Evolutionary conservation across 2,113 vertebrate genomes (phyloP).

Genomic region (Donacobius atricapilla): DNA sequence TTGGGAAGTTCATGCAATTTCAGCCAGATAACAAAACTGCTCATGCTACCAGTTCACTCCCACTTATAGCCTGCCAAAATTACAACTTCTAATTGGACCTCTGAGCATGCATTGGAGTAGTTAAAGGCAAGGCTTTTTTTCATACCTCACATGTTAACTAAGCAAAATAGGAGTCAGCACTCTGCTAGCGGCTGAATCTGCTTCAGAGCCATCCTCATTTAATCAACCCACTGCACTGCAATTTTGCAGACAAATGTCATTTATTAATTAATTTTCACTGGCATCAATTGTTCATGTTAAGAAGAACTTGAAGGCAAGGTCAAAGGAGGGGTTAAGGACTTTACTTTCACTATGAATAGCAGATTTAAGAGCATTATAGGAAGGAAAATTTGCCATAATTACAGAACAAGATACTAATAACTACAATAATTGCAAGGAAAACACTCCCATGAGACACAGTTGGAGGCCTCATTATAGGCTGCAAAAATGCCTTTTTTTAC

Average conservation of each 20-base stretch:
- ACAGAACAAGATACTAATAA: neutral
- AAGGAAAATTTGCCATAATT: neutral
- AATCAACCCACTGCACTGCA: neutral
- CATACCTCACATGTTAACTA: neutral
- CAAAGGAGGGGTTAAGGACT: neutral
- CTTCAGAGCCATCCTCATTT: neutral
- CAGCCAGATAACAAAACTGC: neutral
- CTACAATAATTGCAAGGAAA: neutral
- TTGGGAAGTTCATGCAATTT: neutral
- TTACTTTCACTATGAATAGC: neutral
- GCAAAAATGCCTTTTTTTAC: neutral
- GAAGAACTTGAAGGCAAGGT: neutral
- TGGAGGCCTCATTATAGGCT: neutral
- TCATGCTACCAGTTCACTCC: neutral
- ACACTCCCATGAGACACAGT: neutral
- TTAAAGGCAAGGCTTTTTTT: neutral
- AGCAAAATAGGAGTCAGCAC: neutral
- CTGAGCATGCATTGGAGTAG: neutral
- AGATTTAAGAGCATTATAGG: neutral
- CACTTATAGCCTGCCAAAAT: neutral
- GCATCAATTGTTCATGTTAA: neutral
- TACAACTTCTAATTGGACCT: neutral
- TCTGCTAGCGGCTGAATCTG: neutral
- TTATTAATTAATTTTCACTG: neutral
- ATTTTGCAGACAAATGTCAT: neutral